Conservation (phyloP, 2,888 invertebrate genomes). For the Harpalus rufipes region DNA sequence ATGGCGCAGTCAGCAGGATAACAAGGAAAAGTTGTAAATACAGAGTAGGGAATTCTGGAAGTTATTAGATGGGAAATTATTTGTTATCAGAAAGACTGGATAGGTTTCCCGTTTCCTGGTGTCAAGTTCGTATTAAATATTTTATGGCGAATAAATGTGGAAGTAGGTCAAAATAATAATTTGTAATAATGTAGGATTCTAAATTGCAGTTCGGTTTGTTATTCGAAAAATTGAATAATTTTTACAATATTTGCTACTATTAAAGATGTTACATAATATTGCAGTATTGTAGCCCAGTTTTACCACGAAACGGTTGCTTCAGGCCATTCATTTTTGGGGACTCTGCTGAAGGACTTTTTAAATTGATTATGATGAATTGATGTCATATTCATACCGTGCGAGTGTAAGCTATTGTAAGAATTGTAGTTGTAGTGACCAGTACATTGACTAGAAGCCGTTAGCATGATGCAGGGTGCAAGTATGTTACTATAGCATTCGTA, state of each 20-base stretch:
- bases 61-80: conserved; percentile 33
- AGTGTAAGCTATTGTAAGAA: too few relatives aligned
- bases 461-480: too few relatives aligned
- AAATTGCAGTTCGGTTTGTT: not conserved
- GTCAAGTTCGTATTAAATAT: conserved; percentile 29
- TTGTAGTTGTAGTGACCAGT: too few relatives aligned
- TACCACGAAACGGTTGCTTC: too few relatives aligned
- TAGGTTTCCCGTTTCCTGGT: conserved; percentile 17
- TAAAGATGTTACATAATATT: not conserved
- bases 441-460: too few relatives aligned
- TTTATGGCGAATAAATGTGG: conserved; percentile 7
- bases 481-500: too few relatives aligned
- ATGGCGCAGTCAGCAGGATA: not conserved
- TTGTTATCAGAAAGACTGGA: conserved; percentile 10
- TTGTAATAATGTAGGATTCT: not conserved
- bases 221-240: not conserved
- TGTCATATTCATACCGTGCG: too few relatives aligned
- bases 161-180: conserved; percentile 29
- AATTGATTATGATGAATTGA: too few relatives aligned
- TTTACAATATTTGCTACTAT: not conserved
- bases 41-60: not conserved
- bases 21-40: conserved; percentile 1
- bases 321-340: too few relatives aligned
- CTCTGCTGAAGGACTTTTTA: too few relatives aligned
- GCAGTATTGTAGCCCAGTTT: too few relatives aligned